A percentile compares a stretch with the other conserved stretches of the same genome.
Evolutionary conservation across 2,888 invertebrate species (phyloP).

Genomic region (Dryococelus australis): DNA sequence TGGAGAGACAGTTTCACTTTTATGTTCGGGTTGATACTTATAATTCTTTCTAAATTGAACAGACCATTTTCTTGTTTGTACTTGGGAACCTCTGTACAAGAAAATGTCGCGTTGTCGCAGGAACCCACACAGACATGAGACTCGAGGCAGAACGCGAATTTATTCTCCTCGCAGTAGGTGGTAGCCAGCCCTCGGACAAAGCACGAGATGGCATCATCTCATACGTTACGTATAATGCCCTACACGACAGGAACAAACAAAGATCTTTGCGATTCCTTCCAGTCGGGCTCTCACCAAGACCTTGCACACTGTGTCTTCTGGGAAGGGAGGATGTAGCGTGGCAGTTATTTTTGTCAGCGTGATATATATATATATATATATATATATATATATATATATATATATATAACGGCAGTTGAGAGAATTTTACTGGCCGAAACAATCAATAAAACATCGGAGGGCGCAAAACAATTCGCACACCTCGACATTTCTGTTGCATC

Average conservation of each 20-base stretch:
- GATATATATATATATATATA: neutral
- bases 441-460: neutral
- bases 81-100: no score
- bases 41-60: no score
- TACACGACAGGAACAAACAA: neutral
- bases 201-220: neutral
- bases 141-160: no score
- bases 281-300: neutral
- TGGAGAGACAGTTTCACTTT: no score
- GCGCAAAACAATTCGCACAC: neutral
- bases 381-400: slow-evolving; percentile 16
- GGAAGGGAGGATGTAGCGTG: neutral
- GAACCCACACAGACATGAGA: no score
- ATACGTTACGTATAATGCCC: neutral
- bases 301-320: neutral
- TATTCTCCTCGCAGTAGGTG: neutral
- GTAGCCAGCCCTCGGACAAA: neutral
- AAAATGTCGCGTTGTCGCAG: no score
- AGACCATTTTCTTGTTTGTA: no score
- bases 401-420: neutral
- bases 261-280: neutral
- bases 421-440: neutral
- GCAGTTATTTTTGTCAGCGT: neutral
- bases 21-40: no score
- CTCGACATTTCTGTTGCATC: neutral